Conservation (phyloP, 2,797 vertebrate genomes). For the Myotis findleyi region DNA sequence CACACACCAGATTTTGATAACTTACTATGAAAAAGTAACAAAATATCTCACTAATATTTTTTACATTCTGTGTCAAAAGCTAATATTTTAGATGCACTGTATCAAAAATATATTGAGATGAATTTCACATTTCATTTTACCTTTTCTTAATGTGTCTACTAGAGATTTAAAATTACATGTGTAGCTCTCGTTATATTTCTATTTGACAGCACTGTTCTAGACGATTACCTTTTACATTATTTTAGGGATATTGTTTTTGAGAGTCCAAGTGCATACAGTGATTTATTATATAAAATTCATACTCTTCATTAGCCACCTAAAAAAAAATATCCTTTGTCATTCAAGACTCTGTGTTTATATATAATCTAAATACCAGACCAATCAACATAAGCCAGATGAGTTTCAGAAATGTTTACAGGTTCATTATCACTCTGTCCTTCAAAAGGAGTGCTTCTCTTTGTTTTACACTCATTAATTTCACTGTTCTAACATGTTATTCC, state of each 20-base stretch:
- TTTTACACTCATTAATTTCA: conserved; percentile 54
- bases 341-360: conserved; percentile 10
- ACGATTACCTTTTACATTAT: background rate
- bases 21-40: background rate
- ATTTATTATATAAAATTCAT: conserved; percentile 23
- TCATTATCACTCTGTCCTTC: conserved; percentile 54
- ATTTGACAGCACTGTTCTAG: background rate
- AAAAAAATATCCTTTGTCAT: conserved; percentile 52
- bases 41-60: background rate
- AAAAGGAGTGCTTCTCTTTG: background rate
- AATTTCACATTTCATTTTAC: background rate
- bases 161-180: conserved; percentile 6
- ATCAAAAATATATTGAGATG: conserved; percentile 18
- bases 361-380: conserved; percentile 42
- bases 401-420: conserved; percentile 54
- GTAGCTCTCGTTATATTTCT: background rate
- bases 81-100: background rate
- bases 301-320: conserved; percentile 49
- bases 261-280: background rate
- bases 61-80: background rate
- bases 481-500: conserved; percentile 19
- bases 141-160: background rate
- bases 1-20: background rate
- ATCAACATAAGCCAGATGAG: conserved; percentile 50
- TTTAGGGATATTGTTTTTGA: background rate